Base-by-base conservation (phyloP, 2,888 invertebrate genomes). In the Zelleria hepariella region DNA sequence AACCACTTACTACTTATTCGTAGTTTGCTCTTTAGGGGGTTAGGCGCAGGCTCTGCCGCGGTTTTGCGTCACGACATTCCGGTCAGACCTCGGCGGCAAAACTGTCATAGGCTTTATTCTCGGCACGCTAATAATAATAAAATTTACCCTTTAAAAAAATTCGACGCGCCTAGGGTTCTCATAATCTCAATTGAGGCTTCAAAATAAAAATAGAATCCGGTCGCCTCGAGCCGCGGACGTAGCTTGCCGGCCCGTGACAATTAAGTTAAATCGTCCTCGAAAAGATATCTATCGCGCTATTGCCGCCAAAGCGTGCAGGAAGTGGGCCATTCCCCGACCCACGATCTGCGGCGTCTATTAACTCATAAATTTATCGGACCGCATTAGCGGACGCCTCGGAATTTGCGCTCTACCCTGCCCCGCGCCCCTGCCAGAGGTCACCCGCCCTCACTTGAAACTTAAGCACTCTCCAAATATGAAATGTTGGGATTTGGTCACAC, bases 291-390 rank as follows among this genome's bases (percentile, higher is more conserved):
- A 56, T 52, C 59, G 61, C 42, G 42, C 60, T 58, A 61, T 60
- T 54, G 63, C 62, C 62, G 61, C 61, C 63, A 48, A 56, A 59
- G 60, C 23, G 63, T 59, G 55, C 62, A 58, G 62, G 65, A 64
- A 61, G 63, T 61, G 58, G 62, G 61, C 62, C 61, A 62, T 65
- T 65, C 61, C 15, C 60, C 66, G 62, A 64, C 64, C 66, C 63
- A 67, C 68, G 67, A 68, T 64, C 66, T 63, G 65, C 65, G 65
- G 68, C 64, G 60, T 67, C 69, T 72, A 72, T 74, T 70, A 72
- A 72, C 68, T 70, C 69, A 69, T 73, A 73, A 72, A 72, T 72
- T 73, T 70, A 68, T 68, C 65, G 67, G 66, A 69, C 63, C 66
- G 66, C 66, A 67, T 71, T 72, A 65, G 67, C 62, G 61, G 61